These are phyloP conservation scores for Scolopax bukidnonensis DNA, from an alignment of 2,797 vertebrate species.

Conservation along the genomic window DNA sequence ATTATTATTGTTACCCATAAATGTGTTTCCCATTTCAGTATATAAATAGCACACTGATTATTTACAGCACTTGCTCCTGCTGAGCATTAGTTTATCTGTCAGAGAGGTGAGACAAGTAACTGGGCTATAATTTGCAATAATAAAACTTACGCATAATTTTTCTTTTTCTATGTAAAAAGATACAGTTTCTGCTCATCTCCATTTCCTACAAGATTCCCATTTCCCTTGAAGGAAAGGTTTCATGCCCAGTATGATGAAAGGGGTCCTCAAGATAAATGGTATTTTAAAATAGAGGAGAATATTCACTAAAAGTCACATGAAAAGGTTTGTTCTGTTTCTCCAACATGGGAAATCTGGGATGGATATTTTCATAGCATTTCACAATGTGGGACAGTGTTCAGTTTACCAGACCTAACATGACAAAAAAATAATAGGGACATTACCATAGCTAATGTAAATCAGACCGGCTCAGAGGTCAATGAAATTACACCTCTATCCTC, in stretches of 20 bases:
- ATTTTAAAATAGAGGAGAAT: background rate
- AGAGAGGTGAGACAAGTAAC: conserved; percentile 37
- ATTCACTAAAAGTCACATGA: background rate
- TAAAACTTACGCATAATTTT: background rate
- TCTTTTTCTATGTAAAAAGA: background rate
- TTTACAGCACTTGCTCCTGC: conserved; percentile 47
- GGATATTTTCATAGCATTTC: background rate
- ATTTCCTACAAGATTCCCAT: background rate
- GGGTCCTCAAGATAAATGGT: background rate
- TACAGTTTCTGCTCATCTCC: background rate
- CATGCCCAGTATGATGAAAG: background rate
- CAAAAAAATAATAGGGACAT: background rate
- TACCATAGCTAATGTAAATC: background rate
- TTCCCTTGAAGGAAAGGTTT: background rate
- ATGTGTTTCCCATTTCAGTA: conserved; percentile 19
- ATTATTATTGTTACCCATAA: conserved; percentile 53
- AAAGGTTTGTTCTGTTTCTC: background rate
- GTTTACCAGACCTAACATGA: background rate
- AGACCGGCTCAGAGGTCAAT: background rate
- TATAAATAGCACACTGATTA: conserved; percentile 57
- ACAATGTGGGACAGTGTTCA: background rate
- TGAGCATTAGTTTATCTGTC: conserved; percentile 29
- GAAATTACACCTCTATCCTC: background rate
- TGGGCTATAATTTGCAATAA: conserved; percentile 6
- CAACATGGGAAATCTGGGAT: background rate